A percentile compares a stretch with the other conserved stretches of the same genome.
Conservation (phyloP, 1,140 invertebrate genomes). For the Lethrus apterus region DNA sequence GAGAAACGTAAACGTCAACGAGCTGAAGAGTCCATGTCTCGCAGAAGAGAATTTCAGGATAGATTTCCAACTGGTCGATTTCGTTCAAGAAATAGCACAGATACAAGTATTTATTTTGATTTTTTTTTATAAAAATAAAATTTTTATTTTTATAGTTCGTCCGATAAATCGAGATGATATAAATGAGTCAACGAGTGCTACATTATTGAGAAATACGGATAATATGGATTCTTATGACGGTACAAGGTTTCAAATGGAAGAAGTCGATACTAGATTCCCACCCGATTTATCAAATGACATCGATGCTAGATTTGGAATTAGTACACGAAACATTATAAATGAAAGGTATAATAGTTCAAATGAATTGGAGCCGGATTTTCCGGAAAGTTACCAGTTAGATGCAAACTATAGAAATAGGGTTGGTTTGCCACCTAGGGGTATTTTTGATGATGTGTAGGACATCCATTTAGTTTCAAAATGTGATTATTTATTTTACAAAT, state of each 20-base stretch:
- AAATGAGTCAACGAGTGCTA: slow-evolving; percentile 49
- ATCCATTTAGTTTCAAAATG: neutral
- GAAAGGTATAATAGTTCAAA: slow-evolving; percentile 34
- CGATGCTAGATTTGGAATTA: slow-evolving; percentile 53
- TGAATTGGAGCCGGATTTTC: slow-evolving; percentile 37
- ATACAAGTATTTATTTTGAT: slow-evolving; percentile 41
- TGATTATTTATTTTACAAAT: no score
- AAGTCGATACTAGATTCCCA: slow-evolving; percentile 46
- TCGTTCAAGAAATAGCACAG: slow-evolving; percentile 48
- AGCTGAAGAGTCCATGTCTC: slow-evolving; percentile 65
- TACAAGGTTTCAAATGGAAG: slow-evolving; percentile 42
- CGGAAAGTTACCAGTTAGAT: slow-evolving; percentile 44
- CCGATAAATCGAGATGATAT: slow-evolving; percentile 46
- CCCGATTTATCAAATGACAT: slow-evolving; percentile 47
- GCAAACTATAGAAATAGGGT: slow-evolving; percentile 45
- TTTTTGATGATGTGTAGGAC: slow-evolving; percentile 72
- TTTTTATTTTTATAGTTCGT: slow-evolving; percentile 35
- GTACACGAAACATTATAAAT: slow-evolving; percentile 39
- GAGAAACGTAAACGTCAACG: slow-evolving; percentile 77
- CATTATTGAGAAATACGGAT: slow-evolving; percentile 23
- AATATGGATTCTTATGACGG: slow-evolving; percentile 51
- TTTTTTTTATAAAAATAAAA: slow-evolving; percentile 31
- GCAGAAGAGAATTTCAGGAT: slow-evolving; percentile 64
- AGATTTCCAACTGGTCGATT: slow-evolving; percentile 51
- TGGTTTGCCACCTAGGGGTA: slow-evolving; percentile 62